phyloP scores from a whole-genome alignment of 2,888 invertebrate genomes.

The Lissocephala sabroskyi region DNA sequence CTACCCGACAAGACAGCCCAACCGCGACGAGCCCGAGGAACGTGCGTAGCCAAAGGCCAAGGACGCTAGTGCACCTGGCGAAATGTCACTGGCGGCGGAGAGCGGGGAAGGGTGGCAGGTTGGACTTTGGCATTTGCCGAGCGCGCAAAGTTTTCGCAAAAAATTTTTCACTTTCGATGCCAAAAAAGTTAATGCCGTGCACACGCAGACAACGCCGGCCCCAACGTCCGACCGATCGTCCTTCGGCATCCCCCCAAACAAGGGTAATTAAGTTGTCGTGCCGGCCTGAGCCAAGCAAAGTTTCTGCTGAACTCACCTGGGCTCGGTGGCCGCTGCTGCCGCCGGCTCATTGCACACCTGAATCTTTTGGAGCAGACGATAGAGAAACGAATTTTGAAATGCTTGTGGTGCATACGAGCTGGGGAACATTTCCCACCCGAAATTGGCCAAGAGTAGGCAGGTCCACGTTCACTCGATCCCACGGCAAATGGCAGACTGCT shows the following conservation, averaged over 20 bases:
- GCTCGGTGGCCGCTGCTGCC: conserved; percentile 26
- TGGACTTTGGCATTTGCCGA: conserved; percentile 1
- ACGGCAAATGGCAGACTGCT: conserved; percentile 15
- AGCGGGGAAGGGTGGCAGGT: conserved; percentile 6
- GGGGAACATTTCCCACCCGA: conserved; percentile 56
- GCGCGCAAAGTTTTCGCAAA: too few relatives aligned
- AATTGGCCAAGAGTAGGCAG: background rate
- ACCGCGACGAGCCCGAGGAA: background rate
- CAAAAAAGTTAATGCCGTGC: conserved; percentile 10
- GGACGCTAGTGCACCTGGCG: conserved; percentile 27
- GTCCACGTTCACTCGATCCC: conserved; percentile 8
- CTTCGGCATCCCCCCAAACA: background rate
- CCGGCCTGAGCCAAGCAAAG: background rate
- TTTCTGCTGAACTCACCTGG: conserved; percentile 41
- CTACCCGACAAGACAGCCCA: too few relatives aligned
- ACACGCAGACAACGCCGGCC: conserved; percentile 1
- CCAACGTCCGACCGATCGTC: conserved; percentile 29
- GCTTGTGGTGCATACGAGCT: conserved; percentile 42
- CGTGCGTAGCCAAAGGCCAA: conserved; percentile 44
- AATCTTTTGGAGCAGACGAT: conserved; percentile 48
- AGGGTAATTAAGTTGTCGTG: conserved; percentile 9
- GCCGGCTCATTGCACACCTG: conserved; percentile 52
- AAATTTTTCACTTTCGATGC: conserved; percentile 9
- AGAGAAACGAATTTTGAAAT: conserved; percentile 47
- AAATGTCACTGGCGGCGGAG: conserved; percentile 52